phyloP scores from a whole-genome alignment of 2,888 invertebrate species.

The Drosophila paracracens region DNA sequence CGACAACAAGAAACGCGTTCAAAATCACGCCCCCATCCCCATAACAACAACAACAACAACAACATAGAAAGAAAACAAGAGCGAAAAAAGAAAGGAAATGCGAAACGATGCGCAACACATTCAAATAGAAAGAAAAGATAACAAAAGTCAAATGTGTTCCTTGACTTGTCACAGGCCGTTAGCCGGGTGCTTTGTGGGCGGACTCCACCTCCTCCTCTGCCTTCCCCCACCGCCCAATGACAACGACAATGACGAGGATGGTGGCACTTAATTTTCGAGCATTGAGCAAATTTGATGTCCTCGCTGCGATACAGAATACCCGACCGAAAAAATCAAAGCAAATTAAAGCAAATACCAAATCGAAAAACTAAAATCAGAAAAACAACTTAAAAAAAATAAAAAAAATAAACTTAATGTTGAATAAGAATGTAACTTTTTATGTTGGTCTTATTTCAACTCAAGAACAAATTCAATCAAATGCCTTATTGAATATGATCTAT shows the following conservation, averaged over 20 bases:
- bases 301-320: constrained; percentile 19
- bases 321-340: constrained; percentile 5
- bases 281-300: constrained; percentile 49
- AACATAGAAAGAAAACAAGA: neutral
- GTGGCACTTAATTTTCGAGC: constrained; percentile 57
- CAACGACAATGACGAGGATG: constrained; percentile 58
- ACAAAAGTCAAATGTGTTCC: constrained; percentile 59
- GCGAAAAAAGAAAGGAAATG: constrained; percentile 39
- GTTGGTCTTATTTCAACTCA: neutral
- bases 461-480: neutral
- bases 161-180: constrained; percentile 39
- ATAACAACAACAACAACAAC: constrained; percentile 19
- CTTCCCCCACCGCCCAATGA: neutral
- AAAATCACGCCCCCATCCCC: constrained; percentile 54
- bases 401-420: neutral
- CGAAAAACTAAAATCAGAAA: constrained; percentile 3
- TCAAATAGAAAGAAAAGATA: constrained; percentile 69
- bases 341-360: constrained; percentile 7
- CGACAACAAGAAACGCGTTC: constrained; percentile 40
- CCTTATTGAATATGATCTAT: too few species aligned
- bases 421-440: neutral
- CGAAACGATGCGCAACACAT: constrained; percentile 76
- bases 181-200: neutral
- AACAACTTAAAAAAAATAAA: neutral
- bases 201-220: neutral